Evolutionary conservation across 2,797 vertebrate species (phyloP), one percentile per base, ranked within the genome.

Genomic region (Crenichthys baileyi): DNA sequence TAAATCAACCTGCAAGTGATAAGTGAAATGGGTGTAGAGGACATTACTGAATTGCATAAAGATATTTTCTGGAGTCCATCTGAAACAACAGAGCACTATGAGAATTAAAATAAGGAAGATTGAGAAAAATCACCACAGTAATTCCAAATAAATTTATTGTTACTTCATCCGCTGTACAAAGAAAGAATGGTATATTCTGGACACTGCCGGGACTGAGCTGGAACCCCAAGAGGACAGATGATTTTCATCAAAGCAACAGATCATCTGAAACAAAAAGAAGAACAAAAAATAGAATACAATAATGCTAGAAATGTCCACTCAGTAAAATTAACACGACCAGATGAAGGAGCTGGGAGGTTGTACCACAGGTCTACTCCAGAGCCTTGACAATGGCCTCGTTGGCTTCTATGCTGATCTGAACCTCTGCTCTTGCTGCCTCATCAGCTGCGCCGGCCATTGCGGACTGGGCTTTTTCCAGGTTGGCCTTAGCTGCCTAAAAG

Each of bases 321-420:
- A 65, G 68, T 65, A 7, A 36, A 18, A 73, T 31, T 60, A 72
- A 56, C 15, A 68, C 2, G 74, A 48, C 1, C 8, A 0, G 26
- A 46, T 72, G 51, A 3, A 46, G 72, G 8, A 70, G 76, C 48
- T 7, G 26, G 70, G 39, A n/a, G 7, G 36, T 63, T 87, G 0
- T 89, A 93, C 91, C 93, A 58, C 72, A 76, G 82, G 60, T 94
- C 85, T 96, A 97, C 89, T 99, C 98, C 89, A 99, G 94, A 36
- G 98, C 98, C 90, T 99, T 99, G 72, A 99, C 95, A 8, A 99
- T 96, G 60, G 98, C 97, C 88, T 99, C 98, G 0, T 95, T 97
- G 83, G 98, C 96, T 83, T 99, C 98, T 78, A 99, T 95, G 79
- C 91, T 96, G 93, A 99, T 97, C 91, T 96, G 97, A 79, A 94